A percentile compares a stretch with the other conserved stretches of the same genome.
Conservation (phyloP, 2,888 invertebrate genomes). For the Zhengitettix transpicula region DNA sequence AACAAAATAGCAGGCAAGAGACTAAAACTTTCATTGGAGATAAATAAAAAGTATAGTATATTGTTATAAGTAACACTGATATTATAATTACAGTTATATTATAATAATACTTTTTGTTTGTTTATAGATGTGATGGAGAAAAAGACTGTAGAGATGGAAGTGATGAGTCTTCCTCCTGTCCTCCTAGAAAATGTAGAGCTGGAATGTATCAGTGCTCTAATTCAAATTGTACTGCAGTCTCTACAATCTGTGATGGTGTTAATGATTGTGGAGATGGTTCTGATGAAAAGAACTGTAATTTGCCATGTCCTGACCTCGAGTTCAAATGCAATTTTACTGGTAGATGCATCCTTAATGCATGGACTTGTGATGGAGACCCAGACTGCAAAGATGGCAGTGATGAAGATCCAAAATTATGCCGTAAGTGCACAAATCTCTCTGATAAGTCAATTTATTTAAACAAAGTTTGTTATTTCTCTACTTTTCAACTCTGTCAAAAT, state of each 20-base stretch:
- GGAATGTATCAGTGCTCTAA: conserved; percentile 91
- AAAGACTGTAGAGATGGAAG: conserved; percentile 83
- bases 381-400: conserved; percentile 89
- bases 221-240: conserved; percentile 80
- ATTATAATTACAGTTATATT: background rate
- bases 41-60: too few relatives aligned
- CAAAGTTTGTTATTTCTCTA: too few relatives aligned
- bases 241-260: conserved; percentile 82
- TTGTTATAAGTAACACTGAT: too few relatives aligned
- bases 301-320: conserved; percentile 73
- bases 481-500: too few relatives aligned
- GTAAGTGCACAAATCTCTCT: conserved; percentile 25
- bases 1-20: too few relatives aligned
- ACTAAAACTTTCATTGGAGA: too few relatives aligned
- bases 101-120: background rate
- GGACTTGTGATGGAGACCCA: conserved; percentile 90
- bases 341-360: conserved; percentile 72
- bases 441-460: too few relatives aligned
- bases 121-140: conserved; percentile 70
- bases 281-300: conserved; percentile 65
- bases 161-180: conserved; percentile 75
- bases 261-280: conserved; percentile 86
- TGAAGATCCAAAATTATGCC: conserved; percentile 75
- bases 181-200: conserved; percentile 65
- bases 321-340: conserved; percentile 82